Evolutionary conservation across 2,113 vertebrate species (phyloP), one percentile per base, ranked within the genome.

Genomic region (Chloroceryle aenea): DNA sequence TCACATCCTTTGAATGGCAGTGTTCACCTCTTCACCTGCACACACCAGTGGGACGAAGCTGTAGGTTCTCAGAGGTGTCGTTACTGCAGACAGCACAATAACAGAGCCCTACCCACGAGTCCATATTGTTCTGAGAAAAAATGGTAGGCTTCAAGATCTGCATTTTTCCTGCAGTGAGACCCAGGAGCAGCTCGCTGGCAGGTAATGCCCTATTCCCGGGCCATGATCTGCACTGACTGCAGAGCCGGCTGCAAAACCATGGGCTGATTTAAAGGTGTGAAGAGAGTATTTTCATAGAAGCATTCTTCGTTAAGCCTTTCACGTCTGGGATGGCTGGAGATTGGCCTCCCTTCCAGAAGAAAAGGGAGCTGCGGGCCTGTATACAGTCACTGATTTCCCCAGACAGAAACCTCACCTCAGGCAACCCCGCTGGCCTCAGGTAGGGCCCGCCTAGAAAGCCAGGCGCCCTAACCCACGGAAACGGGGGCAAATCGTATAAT

Each of bases 1-100:
- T 26, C 68, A 53, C 85, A 92, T 89, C 82, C 34, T 73, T 82
- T 63, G 89, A 84, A 86, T 27, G 80, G 87, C 88, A 72, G 73
- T 7, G 34, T 67, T 95, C 94, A 47, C 84, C 85, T 73, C 64
- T 64, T 94, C 93, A 72, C 62, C 56, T 34, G 92, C 8, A 50
- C 1, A 7, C 79, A 25, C 59, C 3, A 16, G 47, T 34, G 86
- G 87, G 59, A 86, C 20, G 21, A 75, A 82, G 82, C 84, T 75
- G 32, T 50, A 78, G 38, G 53, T 55, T 95, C 29, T 9, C 45
- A 76, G 77, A 88, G 93, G 87, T 48, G 86, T 86, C 73, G 14
- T 52, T 85, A 77, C 95, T 59, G 72, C 62, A 89, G 85, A 66
- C 45, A 69, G 73, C 89, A 32, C 91, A 75, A 40, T 32, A 38